These are phyloP conservation scores for Apodemus speciosus DNA, from an alignment of 2,113 vertebrate species.

Conservation along the genomic window DNA sequence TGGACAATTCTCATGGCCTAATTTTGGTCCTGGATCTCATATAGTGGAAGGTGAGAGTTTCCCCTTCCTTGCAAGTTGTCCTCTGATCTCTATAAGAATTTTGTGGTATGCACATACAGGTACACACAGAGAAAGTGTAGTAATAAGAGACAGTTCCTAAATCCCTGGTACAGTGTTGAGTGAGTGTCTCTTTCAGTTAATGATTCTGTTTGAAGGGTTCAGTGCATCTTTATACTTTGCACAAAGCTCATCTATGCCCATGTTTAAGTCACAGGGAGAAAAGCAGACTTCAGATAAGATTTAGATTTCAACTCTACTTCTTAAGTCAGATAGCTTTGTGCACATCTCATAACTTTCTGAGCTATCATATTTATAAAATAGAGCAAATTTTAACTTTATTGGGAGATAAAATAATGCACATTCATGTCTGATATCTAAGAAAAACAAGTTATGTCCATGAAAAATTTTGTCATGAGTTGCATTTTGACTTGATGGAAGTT, in stretches of 20 bases:
- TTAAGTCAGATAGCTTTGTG: neutral
- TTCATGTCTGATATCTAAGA: conserved; percentile 28
- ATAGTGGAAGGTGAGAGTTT: neutral
- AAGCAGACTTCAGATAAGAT: conserved; percentile 5
- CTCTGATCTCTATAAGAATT: neutral
- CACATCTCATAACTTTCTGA: conserved; percentile 9
- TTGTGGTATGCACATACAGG: neutral
- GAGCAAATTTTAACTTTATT: neutral
- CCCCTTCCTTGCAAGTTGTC: neutral
- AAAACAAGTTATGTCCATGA: conserved; percentile 14
- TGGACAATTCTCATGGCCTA: neutral
- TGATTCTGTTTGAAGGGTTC: neutral
- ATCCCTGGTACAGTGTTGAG: neutral
- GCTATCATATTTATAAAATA: conserved; percentile 20
- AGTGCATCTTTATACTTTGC: neutral
- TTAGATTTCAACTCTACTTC: neutral
- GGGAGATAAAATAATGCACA: conserved; percentile 6
- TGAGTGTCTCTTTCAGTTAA: neutral
- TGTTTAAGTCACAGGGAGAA: neutral
- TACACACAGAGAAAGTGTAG: neutral
- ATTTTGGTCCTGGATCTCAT: neutral
- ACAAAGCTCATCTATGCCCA: neutral
- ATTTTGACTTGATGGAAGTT: conserved; percentile 50
- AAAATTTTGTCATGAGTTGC: conserved; percentile 10
- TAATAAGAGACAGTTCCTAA: neutral